Percentiles rank a stretch among this genome's conserved stretches.
phyloP scores from a whole-genome alignment of 2,113 vertebrate species.

The Petrocephalus microphthalmus region DNA sequence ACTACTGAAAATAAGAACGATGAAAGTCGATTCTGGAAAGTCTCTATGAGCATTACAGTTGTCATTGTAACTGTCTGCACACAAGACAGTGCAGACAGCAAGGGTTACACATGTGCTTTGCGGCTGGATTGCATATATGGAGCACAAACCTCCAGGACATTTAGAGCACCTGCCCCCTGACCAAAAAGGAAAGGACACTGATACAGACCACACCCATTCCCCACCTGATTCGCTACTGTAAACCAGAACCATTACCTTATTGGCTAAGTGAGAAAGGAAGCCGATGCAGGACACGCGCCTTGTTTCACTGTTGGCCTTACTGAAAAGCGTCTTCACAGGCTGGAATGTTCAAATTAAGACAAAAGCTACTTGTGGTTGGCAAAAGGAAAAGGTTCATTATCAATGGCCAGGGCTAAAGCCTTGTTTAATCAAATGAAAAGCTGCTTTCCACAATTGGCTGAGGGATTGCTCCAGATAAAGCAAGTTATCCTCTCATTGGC shows the following conservation, averaged over 20 bases:
- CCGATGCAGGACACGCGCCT: background rate
- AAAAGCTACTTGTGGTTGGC: conserved; percentile 46
- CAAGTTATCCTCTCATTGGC: conserved; percentile 57
- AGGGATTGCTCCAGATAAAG: conserved; percentile 49
- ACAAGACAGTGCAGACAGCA: conserved; percentile 25
- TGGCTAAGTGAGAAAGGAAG: conserved; percentile 29
- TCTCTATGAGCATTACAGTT: conserved; percentile 32
- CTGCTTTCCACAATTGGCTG: conserved; percentile 59
- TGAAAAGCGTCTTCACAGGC: conserved; percentile 37
- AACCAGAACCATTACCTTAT: conserved; percentile 26
- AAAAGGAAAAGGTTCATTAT: conserved; percentile 36
- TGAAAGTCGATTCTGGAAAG: conserved; percentile 19
- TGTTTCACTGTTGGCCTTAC: conserved; percentile 35
- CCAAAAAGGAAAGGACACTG: conserved; percentile 17
- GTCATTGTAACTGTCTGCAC: conserved; percentile 26
- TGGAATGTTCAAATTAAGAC: conserved; percentile 30
- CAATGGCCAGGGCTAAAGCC: conserved; percentile 32
- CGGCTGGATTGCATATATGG: conserved; percentile 52
- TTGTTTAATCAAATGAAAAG: conserved; percentile 38
- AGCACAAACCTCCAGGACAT: conserved; percentile 34
- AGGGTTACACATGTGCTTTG: conserved; percentile 43
- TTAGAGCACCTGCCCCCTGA: conserved; percentile 28
- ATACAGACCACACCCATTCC: background rate
- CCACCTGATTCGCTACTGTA: conserved; percentile 20
- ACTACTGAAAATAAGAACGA: conserved; percentile 28